phyloP scores from a whole-genome alignment of 1,140 invertebrate genomes.

The Dufourea novaeangliae region DNA sequence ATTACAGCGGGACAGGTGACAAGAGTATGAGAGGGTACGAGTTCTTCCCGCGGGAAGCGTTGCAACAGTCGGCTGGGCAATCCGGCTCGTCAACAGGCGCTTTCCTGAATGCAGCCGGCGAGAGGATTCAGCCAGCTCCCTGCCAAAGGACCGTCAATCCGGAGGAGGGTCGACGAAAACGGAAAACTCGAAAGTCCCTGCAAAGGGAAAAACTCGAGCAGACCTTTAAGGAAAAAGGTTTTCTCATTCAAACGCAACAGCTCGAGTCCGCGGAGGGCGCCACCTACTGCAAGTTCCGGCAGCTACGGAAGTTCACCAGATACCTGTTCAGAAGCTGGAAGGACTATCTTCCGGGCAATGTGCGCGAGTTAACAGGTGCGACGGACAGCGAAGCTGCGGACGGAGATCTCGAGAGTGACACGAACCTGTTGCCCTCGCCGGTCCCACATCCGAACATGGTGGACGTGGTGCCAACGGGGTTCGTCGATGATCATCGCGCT shows the following conservation, averaged over 20 bases:
- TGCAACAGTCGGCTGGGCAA: conserved; percentile 83
- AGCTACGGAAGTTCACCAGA: conserved; percentile 94
- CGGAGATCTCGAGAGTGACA: conserved; percentile 58
- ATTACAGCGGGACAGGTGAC: conserved; percentile 89
- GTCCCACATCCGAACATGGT: conserved; percentile 57
- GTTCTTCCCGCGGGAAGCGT: conserved; percentile 87
- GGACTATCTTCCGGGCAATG: conserved; percentile 92
- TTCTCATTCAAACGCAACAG: conserved; percentile 95
- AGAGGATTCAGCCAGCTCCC: conserved; percentile 80
- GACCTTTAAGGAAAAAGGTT: conserved; percentile 95
- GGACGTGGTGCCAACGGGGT: conserved; percentile 67
- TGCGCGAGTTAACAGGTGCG: conserved; percentile 79
- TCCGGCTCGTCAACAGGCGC: conserved; percentile 80
- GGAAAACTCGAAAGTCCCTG: conserved; percentile 90
- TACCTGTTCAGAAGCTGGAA: conserved; percentile 96
- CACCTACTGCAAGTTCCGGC: conserved; percentile 96
- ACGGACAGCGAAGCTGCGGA: conserved; percentile 61
- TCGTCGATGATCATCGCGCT: conserved; percentile 72
- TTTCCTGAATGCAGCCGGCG: conserved; percentile 81
- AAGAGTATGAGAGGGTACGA: conserved; percentile 90
- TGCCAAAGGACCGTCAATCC: conserved; percentile 64
- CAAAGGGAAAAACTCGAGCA: conserved; percentile 94
- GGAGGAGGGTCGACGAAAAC: conserved; percentile 84
- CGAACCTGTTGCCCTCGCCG: conserved; percentile 49
- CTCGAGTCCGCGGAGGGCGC: conserved; percentile 94